Evolutionary conservation across 2,113 vertebrate species (phyloP).

Genomic region (Donacobius atricapilla): DNA sequence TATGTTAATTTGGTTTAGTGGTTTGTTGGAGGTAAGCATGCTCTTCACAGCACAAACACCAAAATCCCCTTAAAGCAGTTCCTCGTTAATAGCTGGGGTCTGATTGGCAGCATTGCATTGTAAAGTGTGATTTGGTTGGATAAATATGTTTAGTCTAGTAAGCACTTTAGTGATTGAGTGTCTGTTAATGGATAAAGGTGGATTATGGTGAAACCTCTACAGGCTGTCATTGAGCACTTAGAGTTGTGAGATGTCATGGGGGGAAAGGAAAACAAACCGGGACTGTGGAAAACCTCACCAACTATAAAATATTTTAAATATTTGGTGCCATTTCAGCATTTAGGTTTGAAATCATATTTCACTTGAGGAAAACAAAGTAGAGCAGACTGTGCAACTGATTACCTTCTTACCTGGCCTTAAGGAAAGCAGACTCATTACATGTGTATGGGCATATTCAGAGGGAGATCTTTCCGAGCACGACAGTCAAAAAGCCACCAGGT

Average conservation of each 20-base stretch:
- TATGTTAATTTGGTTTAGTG: conserved; percentile 88
- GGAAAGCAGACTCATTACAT: neutral
- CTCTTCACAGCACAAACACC: conserved; percentile 84
- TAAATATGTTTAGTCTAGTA: conserved; percentile 88
- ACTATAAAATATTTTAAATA: conserved; percentile 57
- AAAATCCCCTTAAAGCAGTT: conserved; percentile 82
- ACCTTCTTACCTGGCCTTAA: neutral
- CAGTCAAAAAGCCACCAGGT: neutral
- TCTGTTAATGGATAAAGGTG: conserved; percentile 87
- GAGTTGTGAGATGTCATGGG: conserved; percentile 69
- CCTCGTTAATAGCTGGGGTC: conserved; percentile 77
- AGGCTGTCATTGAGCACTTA: conserved; percentile 82
- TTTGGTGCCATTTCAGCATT: conserved; percentile 38
- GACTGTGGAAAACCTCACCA: conserved; percentile 43
- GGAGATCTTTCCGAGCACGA: neutral
- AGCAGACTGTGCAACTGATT: neutral
- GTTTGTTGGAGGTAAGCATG: conserved; percentile 84
- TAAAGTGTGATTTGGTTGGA: conserved; percentile 85
- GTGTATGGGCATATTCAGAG: neutral
- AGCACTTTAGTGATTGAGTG: conserved; percentile 86
- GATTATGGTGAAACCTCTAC: conserved; percentile 81
- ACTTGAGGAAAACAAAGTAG: neutral
- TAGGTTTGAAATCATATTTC: conserved; percentile 54
- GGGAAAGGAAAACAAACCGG: conserved; percentile 65
- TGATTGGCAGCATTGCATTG: conserved; percentile 86